phyloP scores from a whole-genome alignment of 2,797 vertebrate species.

The Chloroceryle inda region DNA sequence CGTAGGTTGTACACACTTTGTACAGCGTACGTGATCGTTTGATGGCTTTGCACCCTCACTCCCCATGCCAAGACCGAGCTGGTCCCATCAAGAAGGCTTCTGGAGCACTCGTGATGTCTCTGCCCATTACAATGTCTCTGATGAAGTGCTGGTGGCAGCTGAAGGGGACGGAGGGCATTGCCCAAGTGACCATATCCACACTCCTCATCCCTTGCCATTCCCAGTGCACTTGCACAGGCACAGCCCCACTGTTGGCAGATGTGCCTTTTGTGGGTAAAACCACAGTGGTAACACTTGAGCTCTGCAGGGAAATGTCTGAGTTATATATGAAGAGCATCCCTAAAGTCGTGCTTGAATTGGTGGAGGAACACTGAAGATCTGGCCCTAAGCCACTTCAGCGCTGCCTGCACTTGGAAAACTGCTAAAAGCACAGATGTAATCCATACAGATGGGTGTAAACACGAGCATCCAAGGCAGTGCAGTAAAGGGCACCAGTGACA shows the following conservation, averaged over 20 bases:
- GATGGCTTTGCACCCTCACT: accelerated
- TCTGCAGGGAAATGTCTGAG: neutral
- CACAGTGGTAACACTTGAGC: neutral
- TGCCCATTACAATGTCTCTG: accelerated
- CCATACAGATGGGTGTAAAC: neutral
- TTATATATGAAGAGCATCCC: neutral
- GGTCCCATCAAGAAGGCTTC: neutral
- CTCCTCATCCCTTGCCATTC: no score
- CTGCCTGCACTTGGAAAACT: neutral
- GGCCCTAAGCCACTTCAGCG: neutral
- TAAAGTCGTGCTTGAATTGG: neutral
- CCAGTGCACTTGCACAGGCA: accelerated
- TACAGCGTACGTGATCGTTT: neutral
- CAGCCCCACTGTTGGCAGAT: accelerated
- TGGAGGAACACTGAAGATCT: neutral
- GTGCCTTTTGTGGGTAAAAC: neutral
- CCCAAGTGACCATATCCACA: accelerated
- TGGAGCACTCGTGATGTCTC: neutral
- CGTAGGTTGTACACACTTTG: neutral
- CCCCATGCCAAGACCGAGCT: accelerated
- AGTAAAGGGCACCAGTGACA: neutral
- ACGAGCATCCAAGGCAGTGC: neutral
- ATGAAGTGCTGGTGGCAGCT: neutral
- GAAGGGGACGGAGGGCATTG: neutral
- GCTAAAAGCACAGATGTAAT: neutral